Conservation (phyloP, 2,113 vertebrate genomes). For the Phalacrocorax carbo region DNA sequence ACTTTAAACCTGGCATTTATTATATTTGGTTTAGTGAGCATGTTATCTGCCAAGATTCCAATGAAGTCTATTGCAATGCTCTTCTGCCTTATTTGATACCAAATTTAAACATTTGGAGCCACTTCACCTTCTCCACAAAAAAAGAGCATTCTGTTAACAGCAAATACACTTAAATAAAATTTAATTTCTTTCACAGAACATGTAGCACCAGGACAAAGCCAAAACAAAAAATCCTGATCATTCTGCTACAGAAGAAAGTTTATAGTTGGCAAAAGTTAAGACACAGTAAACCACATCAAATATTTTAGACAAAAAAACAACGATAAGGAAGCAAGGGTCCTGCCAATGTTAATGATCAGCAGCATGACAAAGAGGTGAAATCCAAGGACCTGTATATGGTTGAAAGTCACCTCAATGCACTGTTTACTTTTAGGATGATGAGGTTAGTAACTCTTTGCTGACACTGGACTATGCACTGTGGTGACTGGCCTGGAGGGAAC, state of each 20-base stretch:
- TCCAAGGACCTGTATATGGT: neutral
- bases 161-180: neutral
- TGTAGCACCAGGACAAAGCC: neutral
- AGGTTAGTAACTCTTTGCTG: neutral
- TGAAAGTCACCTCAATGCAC: neutral
- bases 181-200: neutral
- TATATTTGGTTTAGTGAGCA: neutral
- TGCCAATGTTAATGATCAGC: neutral
- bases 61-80: neutral
- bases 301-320: neutral
- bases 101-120: neutral
- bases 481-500: neutral
- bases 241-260: neutral
- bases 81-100: neutral
- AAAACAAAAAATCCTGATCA: neutral
- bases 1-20: neutral
- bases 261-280: neutral
- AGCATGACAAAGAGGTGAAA: neutral
- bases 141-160: neutral
- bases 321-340: neutral
- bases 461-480: neutral
- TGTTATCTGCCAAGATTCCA: neutral
- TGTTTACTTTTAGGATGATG: neutral
- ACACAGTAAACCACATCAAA: neutral
- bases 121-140: neutral